Evolutionary conservation across 2,888 invertebrate species (phyloP), one percentile per base, ranked within the genome.

Genomic region (Cantharis rustica): DNA sequence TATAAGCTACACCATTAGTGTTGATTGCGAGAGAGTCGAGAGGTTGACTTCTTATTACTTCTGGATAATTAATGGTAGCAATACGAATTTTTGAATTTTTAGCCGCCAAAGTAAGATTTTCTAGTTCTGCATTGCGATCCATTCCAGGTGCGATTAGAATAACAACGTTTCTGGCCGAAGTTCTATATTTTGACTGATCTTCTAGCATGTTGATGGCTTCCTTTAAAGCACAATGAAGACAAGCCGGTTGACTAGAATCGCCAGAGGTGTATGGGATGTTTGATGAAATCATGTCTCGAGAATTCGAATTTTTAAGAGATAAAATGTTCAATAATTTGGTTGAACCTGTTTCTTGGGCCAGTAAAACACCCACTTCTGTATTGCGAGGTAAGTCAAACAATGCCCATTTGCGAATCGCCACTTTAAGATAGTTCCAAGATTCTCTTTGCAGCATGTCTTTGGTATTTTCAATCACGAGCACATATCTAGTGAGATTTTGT

Each of bases 371-470:
- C 1, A 91, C 87, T 85, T 91, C 91, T 0, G 89, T 89, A 80
- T 90, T 90, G 17, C 86, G 84, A 0, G 89, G 90, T 16, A 92
- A 84, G 83, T 91, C 90, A 75, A 90, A 90, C 26, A 90, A 86
- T 3, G 91, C 90, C 89, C 91, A 91, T 83, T 92, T 91, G 61
- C 91, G 88, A 74, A 92, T 88, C 0, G 92, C 92, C 76, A 89
- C 86, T 61, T 91, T 87, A 71, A 92, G 86, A 83, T 91, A 91
- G 73, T 88, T 90, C 91, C 92, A 92, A 1, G 91, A 91, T 84
- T 92, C 91, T 80, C 91, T 86, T 27, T 90, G 85, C 77, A 89
- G 85, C 89, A 91, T 91, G 78, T 91, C 90, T 81, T 90, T 90
- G 16, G 91, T 90, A 80, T 91, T 91, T 83, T 92, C 92, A 61